phyloP scores from a whole-genome alignment of 2,888 invertebrate genomes.

The Pristionchus entomophagus region DNA sequence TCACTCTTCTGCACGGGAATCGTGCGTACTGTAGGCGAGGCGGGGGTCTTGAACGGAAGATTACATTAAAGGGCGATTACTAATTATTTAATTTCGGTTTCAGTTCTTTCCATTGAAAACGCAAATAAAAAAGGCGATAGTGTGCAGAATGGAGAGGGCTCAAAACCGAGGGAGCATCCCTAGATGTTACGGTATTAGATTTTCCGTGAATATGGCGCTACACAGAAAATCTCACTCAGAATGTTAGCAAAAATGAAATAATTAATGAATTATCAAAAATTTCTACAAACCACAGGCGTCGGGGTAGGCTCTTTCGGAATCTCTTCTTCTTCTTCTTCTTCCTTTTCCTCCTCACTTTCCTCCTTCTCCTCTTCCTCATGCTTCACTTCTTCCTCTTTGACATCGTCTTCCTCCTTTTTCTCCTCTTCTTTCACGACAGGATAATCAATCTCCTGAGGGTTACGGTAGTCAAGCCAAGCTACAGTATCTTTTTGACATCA shows the following conservation, averaged over 20 bases:
- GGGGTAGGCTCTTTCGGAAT: constrained; percentile 22
- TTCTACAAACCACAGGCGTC: background rate
- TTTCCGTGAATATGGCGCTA: background rate
- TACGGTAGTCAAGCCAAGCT: background rate
- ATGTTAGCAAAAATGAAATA: background rate
- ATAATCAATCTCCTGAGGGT: constrained; percentile 24
- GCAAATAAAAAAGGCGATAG: too few species aligned
- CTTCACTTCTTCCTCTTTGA: background rate
- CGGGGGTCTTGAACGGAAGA: constrained; percentile 22
- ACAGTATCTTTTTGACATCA: background rate
- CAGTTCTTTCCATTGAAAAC: too few species aligned
- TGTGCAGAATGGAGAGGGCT: too few species aligned
- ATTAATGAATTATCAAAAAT: background rate
- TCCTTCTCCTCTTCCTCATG: background rate
- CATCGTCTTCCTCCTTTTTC: background rate
- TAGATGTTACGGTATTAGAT: background rate
- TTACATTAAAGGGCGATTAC: background rate
- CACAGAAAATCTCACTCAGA: background rate
- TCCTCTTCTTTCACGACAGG: background rate
- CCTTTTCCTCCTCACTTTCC: background rate
- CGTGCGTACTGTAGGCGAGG: constrained; percentile 16
- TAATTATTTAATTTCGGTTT: too few species aligned
- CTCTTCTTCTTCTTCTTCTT: background rate
- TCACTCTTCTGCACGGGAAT: constrained; percentile 9
- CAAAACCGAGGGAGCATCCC: too few species aligned